Conservation (phyloP, 2,888 invertebrate species). For the Hypsopygia costalis region DNA sequence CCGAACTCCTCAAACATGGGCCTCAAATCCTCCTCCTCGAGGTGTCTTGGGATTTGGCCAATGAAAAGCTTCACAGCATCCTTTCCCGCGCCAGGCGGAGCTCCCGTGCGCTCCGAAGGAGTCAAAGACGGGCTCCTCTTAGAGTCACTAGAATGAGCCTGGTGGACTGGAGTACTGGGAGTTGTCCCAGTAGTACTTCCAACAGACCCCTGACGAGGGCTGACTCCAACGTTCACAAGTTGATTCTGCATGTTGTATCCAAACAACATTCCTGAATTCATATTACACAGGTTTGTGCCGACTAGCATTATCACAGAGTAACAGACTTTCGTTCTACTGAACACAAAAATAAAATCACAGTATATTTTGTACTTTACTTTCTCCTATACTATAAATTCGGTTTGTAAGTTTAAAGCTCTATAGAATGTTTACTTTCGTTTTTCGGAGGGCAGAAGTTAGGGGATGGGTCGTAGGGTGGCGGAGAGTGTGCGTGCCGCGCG, state of each 20-base stretch:
- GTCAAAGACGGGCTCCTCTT: conserved; percentile 52
- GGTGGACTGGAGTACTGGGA: conserved; percentile 67
- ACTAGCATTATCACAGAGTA: conserved; percentile 63
- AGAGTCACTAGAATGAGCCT: conserved; percentile 27
- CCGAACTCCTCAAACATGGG: conserved; percentile 97
- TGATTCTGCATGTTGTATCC: conserved; percentile 54
- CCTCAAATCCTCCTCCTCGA: conserved; percentile 92
- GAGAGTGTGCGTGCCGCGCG: conserved; percentile 40
- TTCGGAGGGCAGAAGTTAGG: conserved; percentile 38
- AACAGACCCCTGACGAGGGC: conserved; percentile 34
- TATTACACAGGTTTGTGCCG: conserved; percentile 56
- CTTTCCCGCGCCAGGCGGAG: conserved; percentile 72
- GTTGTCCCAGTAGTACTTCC: conserved; percentile 53
- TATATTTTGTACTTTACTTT: conserved; percentile 63
- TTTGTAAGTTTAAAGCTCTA: conserved; percentile 69
- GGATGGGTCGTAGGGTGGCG: conserved; percentile 41
- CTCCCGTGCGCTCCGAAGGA: conserved; percentile 63
- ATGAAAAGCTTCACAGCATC: conserved; percentile 92
- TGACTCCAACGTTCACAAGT: conserved; percentile 23
- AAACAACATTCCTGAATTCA: conserved; percentile 57
- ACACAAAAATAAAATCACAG: conserved; percentile 60
- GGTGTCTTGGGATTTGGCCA: conserved; percentile 94
- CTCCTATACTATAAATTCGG: conserved; percentile 74
- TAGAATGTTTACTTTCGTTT: conserved; percentile 59
- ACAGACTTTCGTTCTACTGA: conserved; percentile 28